Evolutionary conservation across 2,113 vertebrate genomes (phyloP).

Genomic region (Microcebus jonahi): DNA sequence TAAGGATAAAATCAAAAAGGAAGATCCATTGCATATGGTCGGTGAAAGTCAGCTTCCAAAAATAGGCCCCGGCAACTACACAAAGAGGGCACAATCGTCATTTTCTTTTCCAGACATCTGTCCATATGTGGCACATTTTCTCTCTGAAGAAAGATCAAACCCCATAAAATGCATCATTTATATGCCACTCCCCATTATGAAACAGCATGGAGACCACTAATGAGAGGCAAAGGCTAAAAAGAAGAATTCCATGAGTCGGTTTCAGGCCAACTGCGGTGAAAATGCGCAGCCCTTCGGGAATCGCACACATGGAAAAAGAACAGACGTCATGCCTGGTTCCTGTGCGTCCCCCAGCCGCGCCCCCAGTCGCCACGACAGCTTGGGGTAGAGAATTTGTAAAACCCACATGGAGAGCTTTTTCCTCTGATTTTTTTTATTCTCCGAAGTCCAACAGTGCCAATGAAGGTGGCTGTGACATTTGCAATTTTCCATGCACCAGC

Average conservation of each 20-base stretch:
- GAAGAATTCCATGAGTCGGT: conserved; percentile 88
- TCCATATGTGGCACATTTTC: conserved; percentile 87
- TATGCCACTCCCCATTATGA: conserved; percentile 91
- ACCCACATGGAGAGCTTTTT: conserved; percentile 86
- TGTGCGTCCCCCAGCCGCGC: conserved; percentile 35
- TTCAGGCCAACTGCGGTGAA: conserved; percentile 86
- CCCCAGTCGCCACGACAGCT: conserved; percentile 85
- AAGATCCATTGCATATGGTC: conserved; percentile 1
- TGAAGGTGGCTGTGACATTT: conserved; percentile 99
- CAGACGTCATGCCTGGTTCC: conserved; percentile 81
- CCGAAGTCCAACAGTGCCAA: conserved; percentile 92
- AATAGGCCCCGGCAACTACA: conserved; percentile 34
- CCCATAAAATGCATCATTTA: conserved; percentile 95
- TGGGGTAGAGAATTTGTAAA: conserved; percentile 90
- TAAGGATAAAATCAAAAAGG: not conserved
- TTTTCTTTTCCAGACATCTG: conserved; percentile 78
- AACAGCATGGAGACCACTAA: conserved; percentile 93
- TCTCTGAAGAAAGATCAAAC: conserved; percentile 92
- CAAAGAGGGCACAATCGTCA: not conserved
- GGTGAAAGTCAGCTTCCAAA: conserved; percentile 55
- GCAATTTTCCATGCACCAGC: conserved; percentile 99
- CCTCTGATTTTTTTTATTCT: conserved; percentile 85
- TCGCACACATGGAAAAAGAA: conserved; percentile 81
- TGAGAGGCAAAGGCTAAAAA: conserved; percentile 89
- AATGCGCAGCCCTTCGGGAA: conserved; percentile 86